These are phyloP conservation scores for Pogoniulus pusillus DNA, from an alignment of 2,797 vertebrate species.

Conservation along the genomic window DNA sequence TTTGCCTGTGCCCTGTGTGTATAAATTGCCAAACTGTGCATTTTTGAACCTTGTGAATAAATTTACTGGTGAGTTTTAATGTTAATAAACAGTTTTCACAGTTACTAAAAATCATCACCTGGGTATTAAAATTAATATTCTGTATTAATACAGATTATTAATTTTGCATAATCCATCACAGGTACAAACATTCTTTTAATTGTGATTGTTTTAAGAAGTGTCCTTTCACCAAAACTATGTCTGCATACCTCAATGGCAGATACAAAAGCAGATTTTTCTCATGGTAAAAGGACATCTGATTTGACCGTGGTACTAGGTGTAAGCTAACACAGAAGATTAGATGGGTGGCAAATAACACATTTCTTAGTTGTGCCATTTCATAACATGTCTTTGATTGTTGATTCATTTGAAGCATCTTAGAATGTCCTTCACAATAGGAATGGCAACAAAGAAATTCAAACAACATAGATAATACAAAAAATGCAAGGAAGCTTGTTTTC, in stretches of 20 bases:
- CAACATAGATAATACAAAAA: constrained; percentile 13
- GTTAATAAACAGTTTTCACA: too few species aligned
- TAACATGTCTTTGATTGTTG: background rate
- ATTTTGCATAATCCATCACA: too few species aligned
- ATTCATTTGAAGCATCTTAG: constrained; percentile 3
- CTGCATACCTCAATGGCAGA: background rate
- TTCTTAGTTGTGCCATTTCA: background rate
- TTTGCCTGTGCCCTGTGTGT: too few species aligned
- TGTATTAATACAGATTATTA: too few species aligned
- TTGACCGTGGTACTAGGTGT: background rate
- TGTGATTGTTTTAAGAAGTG: background rate
- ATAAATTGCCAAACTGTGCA: too few species aligned
- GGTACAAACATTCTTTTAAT: background rate
- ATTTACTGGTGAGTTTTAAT: too few species aligned
- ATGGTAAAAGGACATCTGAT: background rate
- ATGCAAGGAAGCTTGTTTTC: constrained; percentile 4
- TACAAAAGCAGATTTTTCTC: background rate
- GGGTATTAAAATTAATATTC: too few species aligned
- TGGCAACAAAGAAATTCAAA: background rate
- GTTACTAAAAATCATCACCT: too few species aligned
- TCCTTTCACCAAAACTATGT: background rate
- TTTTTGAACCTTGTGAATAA: too few species aligned
- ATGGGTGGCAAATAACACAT: background rate
- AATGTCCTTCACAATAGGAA: background rate
- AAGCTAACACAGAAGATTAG: background rate